Evolutionary conservation across 2,888 invertebrate species (phyloP).

Genomic region (Aromia moschata): DNA sequence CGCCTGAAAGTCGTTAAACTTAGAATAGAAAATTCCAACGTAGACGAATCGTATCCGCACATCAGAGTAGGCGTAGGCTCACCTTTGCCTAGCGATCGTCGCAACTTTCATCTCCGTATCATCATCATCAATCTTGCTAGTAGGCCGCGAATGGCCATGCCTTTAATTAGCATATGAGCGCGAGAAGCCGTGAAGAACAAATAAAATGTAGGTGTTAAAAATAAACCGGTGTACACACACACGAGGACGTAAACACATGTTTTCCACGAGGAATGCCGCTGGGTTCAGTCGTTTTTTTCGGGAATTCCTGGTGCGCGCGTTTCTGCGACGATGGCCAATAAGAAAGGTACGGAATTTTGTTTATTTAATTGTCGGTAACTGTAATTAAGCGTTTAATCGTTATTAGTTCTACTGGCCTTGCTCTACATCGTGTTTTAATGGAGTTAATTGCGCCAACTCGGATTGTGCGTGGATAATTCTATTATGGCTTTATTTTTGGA

Average conservation of each 20-base stretch:
- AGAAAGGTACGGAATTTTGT: too few relatives aligned
- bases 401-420: too few relatives aligned
- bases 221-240: constrained; percentile 28
- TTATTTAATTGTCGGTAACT: too few relatives aligned
- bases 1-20: too few relatives aligned
- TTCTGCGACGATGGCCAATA: background rate
- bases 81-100: background rate
- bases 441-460: too few relatives aligned
- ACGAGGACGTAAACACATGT: constrained; percentile 16
- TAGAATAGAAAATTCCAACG: too few relatives aligned
- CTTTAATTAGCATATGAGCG: constrained; percentile 28
- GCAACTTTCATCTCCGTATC: constrained; percentile 16
- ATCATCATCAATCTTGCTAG: constrained; percentile 16
- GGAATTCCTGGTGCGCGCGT: constrained; percentile 1
- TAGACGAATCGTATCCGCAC: too few relatives aligned
- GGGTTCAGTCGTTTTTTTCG: constrained; percentile 13
- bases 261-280: constrained; percentile 17
- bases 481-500: too few relatives aligned
- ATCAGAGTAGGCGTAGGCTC: too few relatives aligned
- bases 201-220: constrained; percentile 35
- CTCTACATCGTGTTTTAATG: too few relatives aligned
- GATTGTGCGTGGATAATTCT: too few relatives aligned
- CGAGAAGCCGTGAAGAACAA: constrained; percentile 30
- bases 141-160: constrained; percentile 31
- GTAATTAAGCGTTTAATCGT: too few relatives aligned